Evolutionary conservation across 2,888 invertebrate genomes (phyloP).

Genomic region (Neoitamus cyanurus): DNA sequence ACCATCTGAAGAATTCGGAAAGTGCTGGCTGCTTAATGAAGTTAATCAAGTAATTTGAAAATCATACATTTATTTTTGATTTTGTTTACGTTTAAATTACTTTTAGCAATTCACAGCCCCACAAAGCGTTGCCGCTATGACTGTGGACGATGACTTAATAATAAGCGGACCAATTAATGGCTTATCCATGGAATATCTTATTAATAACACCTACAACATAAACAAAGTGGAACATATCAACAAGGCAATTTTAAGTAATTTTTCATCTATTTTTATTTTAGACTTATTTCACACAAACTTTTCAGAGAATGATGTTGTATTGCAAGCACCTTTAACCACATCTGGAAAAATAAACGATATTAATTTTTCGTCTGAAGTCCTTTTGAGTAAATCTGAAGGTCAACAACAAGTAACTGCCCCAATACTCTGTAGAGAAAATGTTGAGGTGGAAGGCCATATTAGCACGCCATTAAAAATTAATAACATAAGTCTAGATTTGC

Average conservation of each 20-base stretch:
- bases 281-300: too few relatives aligned
- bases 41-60: slow-evolving; percentile 57
- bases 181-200: slow-evolving; percentile 65
- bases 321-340: slow-evolving; percentile 48
- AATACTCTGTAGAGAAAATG: slow-evolving; percentile 54
- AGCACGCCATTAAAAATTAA: slow-evolving; percentile 58
- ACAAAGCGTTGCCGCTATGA: slow-evolving; percentile 58
- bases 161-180: slow-evolving; percentile 65
- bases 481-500: slow-evolving; percentile 55
- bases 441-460: slow-evolving; percentile 54
- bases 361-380: slow-evolving; percentile 64
- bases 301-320: slow-evolving; percentile 10
- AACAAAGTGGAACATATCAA: slow-evolving; percentile 66
- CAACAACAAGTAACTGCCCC: slow-evolving; percentile 56
- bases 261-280: slow-evolving; percentile 4
- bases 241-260: slow-evolving; percentile 65
- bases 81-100: not conserved
- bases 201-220: slow-evolving; percentile 68
- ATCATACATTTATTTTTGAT: not conserved
- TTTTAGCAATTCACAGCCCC: slow-evolving; percentile 56
- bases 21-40: slow-evolving; percentile 63
- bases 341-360: slow-evolving; percentile 63
- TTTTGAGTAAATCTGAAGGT: slow-evolving; percentile 60
- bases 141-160: slow-evolving; percentile 54
- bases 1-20: slow-evolving; percentile 62